These are phyloP conservation scores for Pissodes strobi DNA, from an alignment of 1,140 invertebrate genomes.

Conservation along the genomic window DNA sequence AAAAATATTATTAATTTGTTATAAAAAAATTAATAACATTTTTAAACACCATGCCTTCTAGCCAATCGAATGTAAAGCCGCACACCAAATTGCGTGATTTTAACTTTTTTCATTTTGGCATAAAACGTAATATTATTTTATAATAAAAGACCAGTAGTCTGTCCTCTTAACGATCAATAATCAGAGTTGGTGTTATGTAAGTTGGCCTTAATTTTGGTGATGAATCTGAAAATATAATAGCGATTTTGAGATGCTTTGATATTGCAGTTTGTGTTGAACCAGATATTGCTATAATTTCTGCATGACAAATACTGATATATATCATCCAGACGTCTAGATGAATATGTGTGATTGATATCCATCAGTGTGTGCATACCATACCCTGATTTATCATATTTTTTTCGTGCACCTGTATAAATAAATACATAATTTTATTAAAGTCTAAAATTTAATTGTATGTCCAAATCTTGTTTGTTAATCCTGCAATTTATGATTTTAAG, in stretches of 20 bases:
- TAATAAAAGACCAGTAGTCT: not conserved
- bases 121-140: not conserved
- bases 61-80: too few species aligned
- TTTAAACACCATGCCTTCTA: too few species aligned
- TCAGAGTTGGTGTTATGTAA: not conserved
- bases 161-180: not conserved
- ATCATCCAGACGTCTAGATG: too few species aligned
- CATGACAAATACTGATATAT: too few species aligned
- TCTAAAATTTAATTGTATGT: not conserved
- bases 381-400: not conserved
- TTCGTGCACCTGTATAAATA: not conserved
- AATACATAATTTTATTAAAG: not conserved
- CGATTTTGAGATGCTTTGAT: not conserved
- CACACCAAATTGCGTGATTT: too few species aligned
- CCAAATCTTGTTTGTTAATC: not conserved
- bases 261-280: not conserved
- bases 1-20: too few species aligned
- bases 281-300: not conserved
- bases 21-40: too few species aligned
- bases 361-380: not conserved
- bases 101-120: not conserved
- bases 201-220: not conserved
- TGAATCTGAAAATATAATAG: not conserved
- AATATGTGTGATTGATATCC: too few species aligned
- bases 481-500: not conserved